Conservation (phyloP, 2,888 invertebrate species). For the Microplitis deprimator region DNA sequence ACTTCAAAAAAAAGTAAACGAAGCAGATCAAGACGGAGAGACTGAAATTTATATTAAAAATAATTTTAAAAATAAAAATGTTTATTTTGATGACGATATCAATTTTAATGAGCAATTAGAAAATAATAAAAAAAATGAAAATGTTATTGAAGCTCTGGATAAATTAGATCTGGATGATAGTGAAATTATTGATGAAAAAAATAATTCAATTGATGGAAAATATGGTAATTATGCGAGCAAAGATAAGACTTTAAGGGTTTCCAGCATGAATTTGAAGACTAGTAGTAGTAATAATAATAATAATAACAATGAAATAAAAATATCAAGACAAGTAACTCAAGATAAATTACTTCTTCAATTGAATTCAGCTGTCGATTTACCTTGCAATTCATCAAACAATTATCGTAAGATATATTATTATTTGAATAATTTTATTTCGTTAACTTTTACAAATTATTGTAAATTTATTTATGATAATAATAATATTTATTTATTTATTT, state of each 20-base stretch:
- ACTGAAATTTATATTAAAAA: background rate
- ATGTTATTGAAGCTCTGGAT: background rate
- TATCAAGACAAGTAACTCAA: background rate
- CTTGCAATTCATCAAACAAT: background rate
- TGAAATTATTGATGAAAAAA: background rate
- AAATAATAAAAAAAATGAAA: background rate
- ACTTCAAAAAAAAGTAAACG: constrained; percentile 50
- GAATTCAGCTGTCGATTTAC: background rate
- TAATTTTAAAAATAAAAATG: too few species aligned
- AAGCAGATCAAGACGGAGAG: constrained; percentile 26
- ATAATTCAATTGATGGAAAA: background rate
- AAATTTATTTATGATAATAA: background rate
- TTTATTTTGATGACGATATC: background rate
- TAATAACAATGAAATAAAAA: background rate
- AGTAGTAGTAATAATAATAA: background rate
- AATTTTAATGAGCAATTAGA: background rate
- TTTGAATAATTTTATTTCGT: background rate
- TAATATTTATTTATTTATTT: too few species aligned
- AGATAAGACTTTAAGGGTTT: too few species aligned
- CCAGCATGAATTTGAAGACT: background rate
- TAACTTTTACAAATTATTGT: background rate
- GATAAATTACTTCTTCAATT: constrained; percentile 1
- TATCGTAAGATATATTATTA: background rate
- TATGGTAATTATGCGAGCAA: constrained; percentile 8
- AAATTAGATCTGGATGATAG: background rate